Evolutionary conservation across 2,797 vertebrate species (phyloP), one percentile per base, ranked within the genome.

Genomic region (Salarias fasciatus): DNA sequence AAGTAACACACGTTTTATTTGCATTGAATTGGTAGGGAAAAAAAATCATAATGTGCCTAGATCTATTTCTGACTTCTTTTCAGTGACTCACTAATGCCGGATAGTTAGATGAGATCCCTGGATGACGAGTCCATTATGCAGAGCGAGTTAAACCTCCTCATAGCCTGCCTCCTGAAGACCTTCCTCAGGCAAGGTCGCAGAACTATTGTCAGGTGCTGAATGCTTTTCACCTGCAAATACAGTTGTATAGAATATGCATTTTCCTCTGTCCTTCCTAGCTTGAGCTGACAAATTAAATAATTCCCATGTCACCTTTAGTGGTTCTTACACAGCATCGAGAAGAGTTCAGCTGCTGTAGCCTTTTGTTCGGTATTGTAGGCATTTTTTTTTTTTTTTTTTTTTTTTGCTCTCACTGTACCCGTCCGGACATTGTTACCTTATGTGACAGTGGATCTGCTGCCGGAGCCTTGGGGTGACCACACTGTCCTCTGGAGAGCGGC

Each of bases 161-260:
- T 96, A 94, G 88, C 90, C 86, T 90, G 89, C 90, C 97, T 97
- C 92, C 92, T 97, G 79, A 92, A 95, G 84, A 92, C 91, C 64
- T 95, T 97, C 91, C 93, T 97, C 85, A 91, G 85, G 91, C 94
- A 95, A 94, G 97, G 96, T 98, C 72, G 84, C 83, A 62, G 33
- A 49, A 48, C 52, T 57, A 59, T 79, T 81, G 69, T 75, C 55
- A 63, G 47, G 11, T 58, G 52, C 56, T 53, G 53, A 66, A 82
- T 69, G 54, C 65, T 54, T 43, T 80, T 76, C 69, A 77, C 36
- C 51, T 53, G 41, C 70, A 66, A 76, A 74, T 54, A 38, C 58
- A 75, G 42, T 49, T 36, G 10, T 72, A 60, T 69, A 28, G 36
- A 73, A 71, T 51, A 64, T 61, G 48, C 38, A 44, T 76, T 75